phyloP scores from a whole-genome alignment of 1,140 invertebrate species.

The Sycophila sp. region DNA sequence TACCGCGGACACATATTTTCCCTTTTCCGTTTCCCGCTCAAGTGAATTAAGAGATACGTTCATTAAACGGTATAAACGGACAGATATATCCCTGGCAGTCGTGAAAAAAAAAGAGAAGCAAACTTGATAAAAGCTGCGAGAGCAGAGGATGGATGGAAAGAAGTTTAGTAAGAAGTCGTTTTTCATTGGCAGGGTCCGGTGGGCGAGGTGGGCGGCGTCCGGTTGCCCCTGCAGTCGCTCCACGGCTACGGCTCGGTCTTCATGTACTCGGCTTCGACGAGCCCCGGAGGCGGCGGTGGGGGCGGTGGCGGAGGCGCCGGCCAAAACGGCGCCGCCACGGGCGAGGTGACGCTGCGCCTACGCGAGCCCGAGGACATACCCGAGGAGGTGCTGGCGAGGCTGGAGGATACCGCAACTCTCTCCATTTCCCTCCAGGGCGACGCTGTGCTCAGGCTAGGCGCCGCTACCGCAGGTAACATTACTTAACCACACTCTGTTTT shows the following conservation, averaged over 20 bases:
- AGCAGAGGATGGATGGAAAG: too few relatives aligned
- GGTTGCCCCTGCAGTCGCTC: constrained; percentile 66
- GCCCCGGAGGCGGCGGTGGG: constrained; percentile 61
- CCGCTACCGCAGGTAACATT: constrained; percentile 60
- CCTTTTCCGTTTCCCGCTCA: too few relatives aligned
- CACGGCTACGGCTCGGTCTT: constrained; percentile 69
- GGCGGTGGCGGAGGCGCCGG: constrained; percentile 58
- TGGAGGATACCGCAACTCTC: constrained; percentile 67
- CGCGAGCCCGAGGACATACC: constrained; percentile 67
- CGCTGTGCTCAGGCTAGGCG: constrained; percentile 62
- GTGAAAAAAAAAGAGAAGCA: neutral
- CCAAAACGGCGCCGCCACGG: constrained; percentile 57
- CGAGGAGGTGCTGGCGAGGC: constrained; percentile 65
- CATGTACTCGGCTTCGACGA: constrained; percentile 68
- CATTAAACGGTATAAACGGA: neutral
- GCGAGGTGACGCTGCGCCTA: constrained; percentile 66
- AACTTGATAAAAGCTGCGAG: too few relatives aligned
- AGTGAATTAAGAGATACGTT: neutral
- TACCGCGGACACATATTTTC: too few relatives aligned
- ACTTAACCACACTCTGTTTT: too few relatives aligned
- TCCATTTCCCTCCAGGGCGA: constrained; percentile 66
- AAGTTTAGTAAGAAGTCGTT: too few relatives aligned
- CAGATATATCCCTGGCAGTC: neutral
- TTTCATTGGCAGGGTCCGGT: constrained; percentile 64
- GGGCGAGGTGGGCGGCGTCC: constrained; percentile 67